Base-by-base conservation (phyloP, 2,888 invertebrate genomes). In the Dryocosmus kuriphilus region DNA sequence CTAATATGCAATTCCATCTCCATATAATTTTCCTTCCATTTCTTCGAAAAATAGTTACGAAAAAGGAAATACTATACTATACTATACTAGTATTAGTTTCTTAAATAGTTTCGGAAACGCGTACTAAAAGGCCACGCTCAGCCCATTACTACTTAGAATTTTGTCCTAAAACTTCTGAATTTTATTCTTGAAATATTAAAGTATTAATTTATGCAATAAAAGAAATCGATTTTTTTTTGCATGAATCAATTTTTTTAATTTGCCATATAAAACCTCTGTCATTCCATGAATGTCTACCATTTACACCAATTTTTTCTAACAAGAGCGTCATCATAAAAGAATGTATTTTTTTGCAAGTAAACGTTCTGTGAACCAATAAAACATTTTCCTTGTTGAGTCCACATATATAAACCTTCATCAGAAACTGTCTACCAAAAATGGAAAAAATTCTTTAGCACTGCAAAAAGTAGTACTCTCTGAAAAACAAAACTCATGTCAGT, bases 401-500 rank as follows among this genome's bases (percentile, higher is more conserved):
- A 55, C 22, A n/a, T 55, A n/a, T 55, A 55, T 55, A 55, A 55
- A 55, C 55, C 55, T 55, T 55, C 55, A 55, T 27, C n/a, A 30
- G 27, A 30, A 27, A 41, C 38, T 51, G 51, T 46, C 30, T 30
- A 51, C 71, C 71, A 71, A 71, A 71, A 71, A 71, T 71, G 71
- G 71, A 51, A 71, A 71, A 71, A 71, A 71, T 71, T 71, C 71
- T 71, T 71, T 11, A 71, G 51, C 19, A 30, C 11, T 0, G 30
- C 30, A 71, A 71, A 67, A 71, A 71, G 51, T 27, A 19, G 71
- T 30, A 38, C 19, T 46, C 51, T 71, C 16, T 27, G 51, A 71
- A 71, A 71, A 71, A 71, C 51, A 71, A 71, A 71, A 55, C 30
- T 51, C 71, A 46, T 71, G 71, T 55, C 51, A 22, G 30, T 71